Conservation (phyloP, 2,113 vertebrate genomes). For the Takifugu flavidus region DNA sequence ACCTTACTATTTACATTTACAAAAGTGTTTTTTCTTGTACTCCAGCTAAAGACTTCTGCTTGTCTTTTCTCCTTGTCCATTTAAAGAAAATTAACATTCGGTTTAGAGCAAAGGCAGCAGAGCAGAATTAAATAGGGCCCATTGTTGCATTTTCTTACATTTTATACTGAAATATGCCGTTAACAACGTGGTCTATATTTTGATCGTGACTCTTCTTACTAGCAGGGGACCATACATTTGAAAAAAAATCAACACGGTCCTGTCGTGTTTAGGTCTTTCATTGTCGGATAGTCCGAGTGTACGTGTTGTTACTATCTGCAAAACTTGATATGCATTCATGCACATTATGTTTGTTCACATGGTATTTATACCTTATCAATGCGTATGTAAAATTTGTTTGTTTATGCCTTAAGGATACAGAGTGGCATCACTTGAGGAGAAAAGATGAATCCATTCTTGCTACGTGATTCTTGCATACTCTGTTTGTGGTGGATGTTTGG, state of each 20-base stretch:
- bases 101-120: neutral
- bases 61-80: constrained; percentile 3
- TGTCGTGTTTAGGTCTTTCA: constrained; percentile 1
- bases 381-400: neutral
- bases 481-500: constrained; percentile 34
- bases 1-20: constrained; percentile 3
- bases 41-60: constrained; percentile 11
- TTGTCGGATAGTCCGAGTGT: constrained; percentile 4
- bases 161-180: neutral
- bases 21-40: constrained; percentile 4
- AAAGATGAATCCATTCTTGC: too few relatives aligned
- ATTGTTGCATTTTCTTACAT: constrained; percentile 1
- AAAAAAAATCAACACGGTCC: constrained; percentile 13
- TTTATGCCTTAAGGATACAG: constrained; percentile 27
- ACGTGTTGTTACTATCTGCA: constrained; percentile 20
- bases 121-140: neutral
- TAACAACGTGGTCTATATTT: constrained; percentile 2
- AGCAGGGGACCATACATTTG: constrained; percentile 40
- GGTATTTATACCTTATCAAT: neutral
- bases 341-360: constrained; percentile 28
- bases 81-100: constrained; percentile 11
- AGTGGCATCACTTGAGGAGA: neutral
- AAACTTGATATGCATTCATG: constrained; percentile 44
- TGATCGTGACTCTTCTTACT: constrained; percentile 26
- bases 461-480: neutral